phyloP scores from a whole-genome alignment of 1,140 invertebrate species.

The Drosophila busckii region DNA sequence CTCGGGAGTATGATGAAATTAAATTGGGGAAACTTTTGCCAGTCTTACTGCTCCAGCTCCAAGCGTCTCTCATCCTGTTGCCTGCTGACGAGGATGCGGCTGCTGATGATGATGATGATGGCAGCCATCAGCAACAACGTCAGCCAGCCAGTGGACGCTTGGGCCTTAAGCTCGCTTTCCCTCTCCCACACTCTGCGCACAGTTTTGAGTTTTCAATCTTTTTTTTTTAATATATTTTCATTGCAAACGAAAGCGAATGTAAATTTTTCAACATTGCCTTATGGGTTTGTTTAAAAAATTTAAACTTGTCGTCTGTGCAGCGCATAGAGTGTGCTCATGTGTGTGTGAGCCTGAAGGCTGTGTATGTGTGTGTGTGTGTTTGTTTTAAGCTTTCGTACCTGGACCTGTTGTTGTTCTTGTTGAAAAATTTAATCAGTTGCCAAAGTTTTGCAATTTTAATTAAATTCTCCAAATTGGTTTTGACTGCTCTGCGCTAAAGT shows the following conservation, averaged over 20 bases:
- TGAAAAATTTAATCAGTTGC: slow-evolving; percentile 73
- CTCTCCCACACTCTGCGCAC: not conserved
- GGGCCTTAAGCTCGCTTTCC: slow-evolving; percentile 30
- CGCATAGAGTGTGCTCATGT: not conserved
- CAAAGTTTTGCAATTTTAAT: slow-evolving; percentile 78
- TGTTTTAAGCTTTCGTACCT: slow-evolving; percentile 72
- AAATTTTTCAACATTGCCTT: slow-evolving; percentile 57
- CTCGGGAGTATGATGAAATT: slow-evolving; percentile 77
- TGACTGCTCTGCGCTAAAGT: slow-evolving; percentile 75
- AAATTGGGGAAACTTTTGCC: slow-evolving; percentile 78
- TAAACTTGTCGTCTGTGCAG: slow-evolving; percentile 58
- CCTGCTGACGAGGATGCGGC: slow-evolving; percentile 11
- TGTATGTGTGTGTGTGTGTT: slow-evolving; percentile 11
- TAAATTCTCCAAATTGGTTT: slow-evolving; percentile 78
- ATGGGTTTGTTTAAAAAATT: slow-evolving; percentile 68
- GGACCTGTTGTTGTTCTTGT: slow-evolving; percentile 40
- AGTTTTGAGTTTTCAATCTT: slow-evolving; percentile 10
- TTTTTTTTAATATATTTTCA: slow-evolving; percentile 43
- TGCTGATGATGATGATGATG: slow-evolving; percentile 13
- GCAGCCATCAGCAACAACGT: slow-evolving; percentile 68
- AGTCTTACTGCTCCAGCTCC: slow-evolving; percentile 28
- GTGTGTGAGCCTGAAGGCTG: not conserved
- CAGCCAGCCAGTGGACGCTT: slow-evolving; percentile 33
- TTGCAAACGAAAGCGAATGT: slow-evolving; percentile 74
- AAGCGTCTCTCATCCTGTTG: slow-evolving; percentile 25